These are phyloP conservation scores for Eupsilia transversa DNA, from an alignment of 2,888 invertebrate genomes.

Conservation along the genomic window DNA sequence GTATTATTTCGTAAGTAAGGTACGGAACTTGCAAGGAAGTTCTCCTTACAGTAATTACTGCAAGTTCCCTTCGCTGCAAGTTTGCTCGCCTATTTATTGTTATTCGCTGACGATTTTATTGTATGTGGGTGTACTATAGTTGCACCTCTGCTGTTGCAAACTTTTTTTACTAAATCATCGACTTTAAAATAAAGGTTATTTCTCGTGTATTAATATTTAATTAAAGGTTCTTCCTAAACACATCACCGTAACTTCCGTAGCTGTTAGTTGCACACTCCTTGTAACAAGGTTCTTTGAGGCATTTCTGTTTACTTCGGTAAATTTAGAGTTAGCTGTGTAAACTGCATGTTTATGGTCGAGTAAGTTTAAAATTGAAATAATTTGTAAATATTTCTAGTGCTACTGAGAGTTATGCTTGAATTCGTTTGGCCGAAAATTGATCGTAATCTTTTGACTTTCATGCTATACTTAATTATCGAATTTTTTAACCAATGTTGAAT, in stretches of 20 bases:
- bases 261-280: slow-evolving; percentile 23
- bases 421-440: background rate
- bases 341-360: slow-evolving; percentile 13
- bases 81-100: slow-evolving; percentile 53
- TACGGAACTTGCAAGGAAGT: slow-evolving; percentile 60
- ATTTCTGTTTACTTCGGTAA: slow-evolving; percentile 20
- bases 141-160: too few species aligned
- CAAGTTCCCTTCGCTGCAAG: slow-evolving; percentile 62
- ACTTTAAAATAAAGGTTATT: slow-evolving; percentile 8
- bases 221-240: slow-evolving; percentile 5
- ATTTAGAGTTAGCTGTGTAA: slow-evolving; percentile 26
- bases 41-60: slow-evolving; percentile 71
- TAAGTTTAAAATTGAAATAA: slow-evolving; percentile 36
- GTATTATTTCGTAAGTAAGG: slow-evolving; percentile 55
- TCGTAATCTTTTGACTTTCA: too few species aligned
- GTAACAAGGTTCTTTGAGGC: background rate
- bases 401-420: background rate
- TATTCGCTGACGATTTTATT: slow-evolving; percentile 40
- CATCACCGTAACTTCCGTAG: slow-evolving; percentile 26
- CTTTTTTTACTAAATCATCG: background rate
- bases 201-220: slow-evolving; percentile 18
- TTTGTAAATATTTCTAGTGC: background rate
- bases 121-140: too few species aligned
- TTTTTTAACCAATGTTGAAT: too few species aligned
- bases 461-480: too few species aligned